phyloP scores from a whole-genome alignment of 2,888 invertebrate species.

The Choristoneura rosaceana region DNA sequence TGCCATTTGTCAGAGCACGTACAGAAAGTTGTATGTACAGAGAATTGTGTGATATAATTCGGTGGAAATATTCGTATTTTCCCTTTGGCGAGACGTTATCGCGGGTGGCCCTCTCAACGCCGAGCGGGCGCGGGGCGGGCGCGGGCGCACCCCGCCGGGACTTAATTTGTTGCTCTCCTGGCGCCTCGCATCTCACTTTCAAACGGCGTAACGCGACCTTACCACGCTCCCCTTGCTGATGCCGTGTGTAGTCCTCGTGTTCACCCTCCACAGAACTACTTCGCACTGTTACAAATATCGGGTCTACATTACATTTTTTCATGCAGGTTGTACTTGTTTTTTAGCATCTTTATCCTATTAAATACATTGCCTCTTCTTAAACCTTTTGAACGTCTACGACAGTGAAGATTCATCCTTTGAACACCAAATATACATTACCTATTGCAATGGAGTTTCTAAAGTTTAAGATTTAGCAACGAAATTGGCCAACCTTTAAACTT shows the following conservation, averaged over 20 bases:
- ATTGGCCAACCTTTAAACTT: neutral
- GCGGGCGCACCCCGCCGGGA: slow-evolving; percentile 78
- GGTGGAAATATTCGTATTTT: slow-evolving; percentile 81
- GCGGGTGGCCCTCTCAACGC: slow-evolving; percentile 75
- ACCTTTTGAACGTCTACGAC: neutral
- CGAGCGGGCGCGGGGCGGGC: slow-evolving; percentile 50
- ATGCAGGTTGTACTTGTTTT: slow-evolving; percentile 8
- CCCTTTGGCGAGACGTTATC: slow-evolving; percentile 81
- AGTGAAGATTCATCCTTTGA: neutral
- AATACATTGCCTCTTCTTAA: neutral
- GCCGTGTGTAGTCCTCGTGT: slow-evolving; percentile 68
- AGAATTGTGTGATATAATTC: slow-evolving; percentile 79
- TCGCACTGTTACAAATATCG: slow-evolving; percentile 21
- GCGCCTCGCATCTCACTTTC: slow-evolving; percentile 84
- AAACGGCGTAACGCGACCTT: slow-evolving; percentile 84
- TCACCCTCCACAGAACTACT: slow-evolving; percentile 54
- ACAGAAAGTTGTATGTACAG: slow-evolving; percentile 74
- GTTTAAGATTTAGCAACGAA: neutral
- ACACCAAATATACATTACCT: neutral
- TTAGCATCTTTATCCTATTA: neutral
- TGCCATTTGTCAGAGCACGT: slow-evolving; percentile 72
- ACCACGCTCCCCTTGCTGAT: slow-evolving; percentile 71
- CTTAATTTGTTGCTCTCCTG: slow-evolving; percentile 86
- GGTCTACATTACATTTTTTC: slow-evolving; percentile 28
- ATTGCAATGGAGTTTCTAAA: neutral